These are phyloP conservation scores for Eledone cirrhosa DNA, from an alignment of 2,888 invertebrate species.

Conservation along the genomic window DNA sequence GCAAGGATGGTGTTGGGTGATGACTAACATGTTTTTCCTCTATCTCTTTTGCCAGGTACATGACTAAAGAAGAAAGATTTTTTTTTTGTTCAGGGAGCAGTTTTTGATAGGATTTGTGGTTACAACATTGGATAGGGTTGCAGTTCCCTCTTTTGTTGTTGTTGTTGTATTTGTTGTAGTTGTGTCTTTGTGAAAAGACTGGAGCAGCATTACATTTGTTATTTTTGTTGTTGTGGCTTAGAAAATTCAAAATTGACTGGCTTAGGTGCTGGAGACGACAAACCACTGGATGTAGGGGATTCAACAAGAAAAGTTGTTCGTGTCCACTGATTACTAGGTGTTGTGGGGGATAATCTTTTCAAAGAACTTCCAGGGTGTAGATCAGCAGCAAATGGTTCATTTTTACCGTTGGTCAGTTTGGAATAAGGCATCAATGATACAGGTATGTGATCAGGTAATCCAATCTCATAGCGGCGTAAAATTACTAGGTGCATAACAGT, in stretches of 20 bases:
- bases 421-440: constrained; percentile 76
- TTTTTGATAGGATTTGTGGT: no score
- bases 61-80: no score
- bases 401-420: constrained; percentile 62
- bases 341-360: constrained; percentile 56
- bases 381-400: constrained; percentile 65
- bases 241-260: constrained; percentile 92
- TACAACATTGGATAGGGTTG: no score
- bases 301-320: constrained; percentile 80
- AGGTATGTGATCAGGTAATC: constrained; percentile 85
- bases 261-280: constrained; percentile 91
- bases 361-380: constrained; percentile 63
- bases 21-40: no score
- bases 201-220: no score
- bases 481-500: constrained; percentile 98
- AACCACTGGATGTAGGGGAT: constrained; percentile 74
- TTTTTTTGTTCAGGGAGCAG: no score
- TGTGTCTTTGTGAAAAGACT: no score
- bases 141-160: no score
- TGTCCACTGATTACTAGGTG: constrained; percentile 74
- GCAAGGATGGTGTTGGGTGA: no score
- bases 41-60: no score
- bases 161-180: no score
- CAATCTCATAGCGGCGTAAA: constrained; percentile 86
- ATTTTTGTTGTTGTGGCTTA: no score